These are phyloP conservation scores for Trisateles emortualis DNA, from an alignment of 2,888 invertebrate species.

Conservation along the genomic window DNA sequence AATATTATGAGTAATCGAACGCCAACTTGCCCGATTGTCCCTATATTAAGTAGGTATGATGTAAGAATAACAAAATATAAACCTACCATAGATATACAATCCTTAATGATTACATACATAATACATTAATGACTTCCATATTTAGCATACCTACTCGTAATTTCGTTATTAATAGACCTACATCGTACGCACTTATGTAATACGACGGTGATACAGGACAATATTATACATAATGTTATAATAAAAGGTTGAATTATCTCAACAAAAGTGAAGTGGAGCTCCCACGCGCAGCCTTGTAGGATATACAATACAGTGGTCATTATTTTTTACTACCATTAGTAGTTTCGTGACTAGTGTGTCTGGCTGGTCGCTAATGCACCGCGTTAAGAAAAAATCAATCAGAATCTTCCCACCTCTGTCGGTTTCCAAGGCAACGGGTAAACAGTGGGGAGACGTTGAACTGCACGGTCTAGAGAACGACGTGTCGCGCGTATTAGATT, in stretches of 20 bases:
- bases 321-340: constrained; percentile 45
- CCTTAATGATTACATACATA: too few species aligned
- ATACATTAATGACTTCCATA: constrained; percentile 7
- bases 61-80: constrained; percentile 1
- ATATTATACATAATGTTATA: constrained; percentile 39
- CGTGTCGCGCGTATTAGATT: constrained; percentile 37
- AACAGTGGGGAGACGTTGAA: constrained; percentile 79
- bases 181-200: neutral
- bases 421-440: constrained; percentile 83
- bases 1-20: too few species aligned
- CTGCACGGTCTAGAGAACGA: constrained; percentile 54
- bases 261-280: constrained; percentile 27
- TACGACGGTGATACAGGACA: constrained; percentile 10
- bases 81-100: too few species aligned
- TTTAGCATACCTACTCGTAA: neutral
- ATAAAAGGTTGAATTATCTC: constrained; percentile 18
- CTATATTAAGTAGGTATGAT: too few species aligned
- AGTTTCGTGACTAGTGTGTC: constrained; percentile 35
- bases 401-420: constrained; percentile 75
- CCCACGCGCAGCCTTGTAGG: constrained; percentile 49
- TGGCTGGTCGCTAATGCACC: constrained; percentile 52
- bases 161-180: neutral
- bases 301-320: constrained; percentile 24
- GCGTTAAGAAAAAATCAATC: constrained; percentile 83
- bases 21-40: too few species aligned